These are phyloP conservation scores for Protobothrops mucrosquamatus DNA, from an alignment of 2,113 vertebrate species.

Conservation along the genomic window DNA sequence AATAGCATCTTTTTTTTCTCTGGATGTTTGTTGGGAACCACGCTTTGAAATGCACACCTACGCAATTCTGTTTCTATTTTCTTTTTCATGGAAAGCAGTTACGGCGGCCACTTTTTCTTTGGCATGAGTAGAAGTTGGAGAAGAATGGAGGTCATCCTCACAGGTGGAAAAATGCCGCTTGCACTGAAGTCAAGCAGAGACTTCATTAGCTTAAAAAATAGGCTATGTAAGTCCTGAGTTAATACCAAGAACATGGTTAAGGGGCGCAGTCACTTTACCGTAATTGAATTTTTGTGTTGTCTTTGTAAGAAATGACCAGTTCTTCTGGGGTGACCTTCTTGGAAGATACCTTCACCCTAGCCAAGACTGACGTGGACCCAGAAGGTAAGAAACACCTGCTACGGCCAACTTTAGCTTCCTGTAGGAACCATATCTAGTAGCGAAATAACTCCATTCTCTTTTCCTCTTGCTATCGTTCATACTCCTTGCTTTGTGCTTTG, in stretches of 20 bases:
- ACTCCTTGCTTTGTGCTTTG: background rate
- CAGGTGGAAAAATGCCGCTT: background rate
- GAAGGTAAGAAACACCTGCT: constrained; percentile 63
- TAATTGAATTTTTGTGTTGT: constrained; percentile 53
- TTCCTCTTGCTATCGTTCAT: background rate
- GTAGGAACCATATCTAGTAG: background rate
- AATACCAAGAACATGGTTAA: background rate
- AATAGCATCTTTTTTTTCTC: background rate
- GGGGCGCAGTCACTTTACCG: background rate
- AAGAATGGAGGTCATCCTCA: background rate
- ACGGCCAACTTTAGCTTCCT: background rate
- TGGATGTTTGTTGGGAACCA: background rate
- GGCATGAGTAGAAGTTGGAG: background rate
- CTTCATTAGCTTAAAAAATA: background rate
- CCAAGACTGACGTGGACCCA: constrained; percentile 40
- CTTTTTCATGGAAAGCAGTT: background rate
- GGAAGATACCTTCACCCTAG: constrained; percentile 43
- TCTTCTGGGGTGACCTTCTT: constrained; percentile 42
- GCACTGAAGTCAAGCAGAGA: background rate
- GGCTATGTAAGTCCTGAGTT: background rate
- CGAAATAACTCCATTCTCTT: background rate
- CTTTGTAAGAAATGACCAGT: constrained; percentile 52
- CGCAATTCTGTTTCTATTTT: background rate
- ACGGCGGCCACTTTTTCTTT: background rate
- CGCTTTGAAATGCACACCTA: background rate